Base-by-base conservation (phyloP, 1,140 invertebrate genomes). In the Lepidurus packardi region DNA sequence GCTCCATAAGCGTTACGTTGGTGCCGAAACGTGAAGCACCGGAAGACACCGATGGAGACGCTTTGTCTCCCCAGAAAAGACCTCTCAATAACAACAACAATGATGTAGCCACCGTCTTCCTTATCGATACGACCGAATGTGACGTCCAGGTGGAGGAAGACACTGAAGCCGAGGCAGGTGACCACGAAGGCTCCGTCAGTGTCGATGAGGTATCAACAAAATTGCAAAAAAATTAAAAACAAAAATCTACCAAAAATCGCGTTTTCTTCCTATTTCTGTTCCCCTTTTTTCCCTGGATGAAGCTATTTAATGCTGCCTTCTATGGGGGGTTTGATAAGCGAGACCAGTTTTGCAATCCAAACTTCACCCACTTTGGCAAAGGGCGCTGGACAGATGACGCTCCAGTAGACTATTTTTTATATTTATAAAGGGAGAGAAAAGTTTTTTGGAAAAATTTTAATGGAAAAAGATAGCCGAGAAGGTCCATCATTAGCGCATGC, bases 51-150 rank as follows among this genome's bases (percentile, higher is more conserved):
- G 85, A 85, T 73, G 85, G 84, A 45, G 85, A 86, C 65, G 85
- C 86, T 75, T 81, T 88, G 5, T 84, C 82, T 65, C 84, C 85
- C 11, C 84, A 87, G 82, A 87, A 87, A 82, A 82, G 86, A 80
- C 83, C 85, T 65, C 80, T 78, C 79, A 81, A 79, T 74, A 81
- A 65, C 78, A 81, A 53, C 77, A 87, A 88, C 82, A 88, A 89
- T 82, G 88, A 89, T 82, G 88, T 89, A 81, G 88, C 89, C 21
- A 84, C 85, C 6, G 89, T 90, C 81, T 88, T 89, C 13, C 85
- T 89, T 74, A 84, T 85, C 79, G 85, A 85, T 44, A 87, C 88
- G 25, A 86, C 88, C 74, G 83, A 83, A 34, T 85, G 86, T 78
- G 86, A 87, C 79, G 85, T 82, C 41, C 81, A 85, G 7, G 84